phyloP scores from a whole-genome alignment of 2,113 vertebrate species.

The Corythornis madagascariensis region DNA sequence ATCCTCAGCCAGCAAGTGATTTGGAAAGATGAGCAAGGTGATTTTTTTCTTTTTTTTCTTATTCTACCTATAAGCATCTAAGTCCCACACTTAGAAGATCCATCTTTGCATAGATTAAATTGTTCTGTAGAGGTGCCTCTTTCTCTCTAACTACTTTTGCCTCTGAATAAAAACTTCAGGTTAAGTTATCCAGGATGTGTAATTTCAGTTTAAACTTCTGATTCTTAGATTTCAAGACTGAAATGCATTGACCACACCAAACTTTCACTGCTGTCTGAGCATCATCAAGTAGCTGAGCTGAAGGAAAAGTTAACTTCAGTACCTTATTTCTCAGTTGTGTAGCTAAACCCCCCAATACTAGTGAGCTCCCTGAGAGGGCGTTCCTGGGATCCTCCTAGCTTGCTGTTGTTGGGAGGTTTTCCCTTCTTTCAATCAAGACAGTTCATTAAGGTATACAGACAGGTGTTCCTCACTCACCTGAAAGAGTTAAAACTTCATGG shows the following conservation, averaged over 20 bases:
- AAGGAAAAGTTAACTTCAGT: background rate
- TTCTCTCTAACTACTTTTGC: background rate
- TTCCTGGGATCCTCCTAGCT: background rate
- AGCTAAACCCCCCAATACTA: fast-evolving
- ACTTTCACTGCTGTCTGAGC: background rate
- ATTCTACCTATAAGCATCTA: background rate
- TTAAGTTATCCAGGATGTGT: background rate
- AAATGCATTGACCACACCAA: background rate
- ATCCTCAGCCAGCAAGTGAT: background rate
- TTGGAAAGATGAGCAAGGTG: background rate
- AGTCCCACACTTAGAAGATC: background rate
- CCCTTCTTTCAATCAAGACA: background rate
- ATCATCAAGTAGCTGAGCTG: background rate
- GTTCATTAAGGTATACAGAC: background rate
- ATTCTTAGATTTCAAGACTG: background rate
- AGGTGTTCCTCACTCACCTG: background rate
- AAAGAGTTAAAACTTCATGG: background rate
- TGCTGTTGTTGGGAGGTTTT: background rate
- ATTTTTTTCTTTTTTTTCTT: background rate
- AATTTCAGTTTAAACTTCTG: background rate
- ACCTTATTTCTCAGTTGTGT: background rate
- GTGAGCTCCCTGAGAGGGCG: background rate
- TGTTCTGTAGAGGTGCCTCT: background rate
- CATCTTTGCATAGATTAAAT: background rate
- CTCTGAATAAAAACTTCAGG: background rate